Base-by-base conservation (phyloP, 2,888 invertebrate species). In the Clostera curtula region DNA sequence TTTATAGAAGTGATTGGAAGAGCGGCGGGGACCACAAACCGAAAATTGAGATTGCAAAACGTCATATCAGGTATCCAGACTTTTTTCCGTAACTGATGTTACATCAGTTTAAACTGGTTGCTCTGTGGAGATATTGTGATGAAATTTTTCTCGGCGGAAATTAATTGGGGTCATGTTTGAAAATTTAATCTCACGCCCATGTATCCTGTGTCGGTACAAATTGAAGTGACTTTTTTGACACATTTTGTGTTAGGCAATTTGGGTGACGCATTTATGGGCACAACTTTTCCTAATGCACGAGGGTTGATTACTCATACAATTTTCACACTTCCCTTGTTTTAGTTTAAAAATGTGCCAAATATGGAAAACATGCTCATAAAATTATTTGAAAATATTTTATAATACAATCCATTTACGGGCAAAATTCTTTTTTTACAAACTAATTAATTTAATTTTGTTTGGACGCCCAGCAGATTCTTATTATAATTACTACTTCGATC, bases 121-220 rank as follows among this genome's bases (percentile, higher is more conserved):
- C 51, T 42, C 42, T 52, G 24, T 15, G 22, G 27, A 28, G 19
- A 35, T 53, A 56, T n/a, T n/a, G n/a, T 67, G 64, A 70, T 62
- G 63, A 62, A 63, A 61, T 63, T 64, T 64, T 71, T 64, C 64
- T 60, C 64, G 39, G 59, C 58, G 53, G 66, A 70, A 71, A 53
- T 66, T 70, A 70, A 73, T 69, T 61, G 64, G 43, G 61, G 61
- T 51, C 62, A 57, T 63, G 66, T 70, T 72, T 69, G 64, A 68
- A 74, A 75, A 72, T 74, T 77, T 77, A 76, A 77, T 76, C 69
- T 65, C 61, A 55, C 56, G 56, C 56, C 53, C 72, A 56, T 75
- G 74, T 49, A 51, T 52, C 50, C 37, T 45, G 51, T 57, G 53
- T 51, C 57, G 45, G 65, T 55, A 56, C 62, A 70, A 72, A 73